Percentiles rank a stretch among this genome's conserved stretches.
These are phyloP conservation scores for Drosophila setifemur DNA, from an alignment of 1,140 invertebrate genomes.

Conservation along the genomic window DNA sequence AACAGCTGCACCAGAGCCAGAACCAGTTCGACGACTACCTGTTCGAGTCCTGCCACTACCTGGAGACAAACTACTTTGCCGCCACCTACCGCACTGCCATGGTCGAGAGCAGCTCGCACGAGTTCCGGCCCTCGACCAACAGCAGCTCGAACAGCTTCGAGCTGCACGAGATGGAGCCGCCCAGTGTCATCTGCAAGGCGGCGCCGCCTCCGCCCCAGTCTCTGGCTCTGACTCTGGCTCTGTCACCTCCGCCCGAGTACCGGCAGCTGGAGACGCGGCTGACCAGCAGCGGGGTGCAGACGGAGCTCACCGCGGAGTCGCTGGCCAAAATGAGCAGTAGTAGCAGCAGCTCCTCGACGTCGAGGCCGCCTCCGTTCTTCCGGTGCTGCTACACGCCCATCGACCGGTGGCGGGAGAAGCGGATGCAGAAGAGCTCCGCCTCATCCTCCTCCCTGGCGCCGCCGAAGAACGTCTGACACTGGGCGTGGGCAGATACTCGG, in stretches of 20 bases:
- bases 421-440: constrained; percentile 43
- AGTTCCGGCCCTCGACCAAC: constrained; percentile 79
- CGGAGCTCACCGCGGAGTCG: constrained; percentile 70
- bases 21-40: constrained; percentile 78
- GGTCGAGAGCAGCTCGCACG: constrained; percentile 79
- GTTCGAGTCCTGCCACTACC: constrained; percentile 81
- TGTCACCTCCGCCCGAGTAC: constrained; percentile 1
- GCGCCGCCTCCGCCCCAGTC: constrained; percentile 25
- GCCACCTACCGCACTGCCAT: constrained; percentile 82
- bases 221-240: constrained; percentile 1
- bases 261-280: constrained; percentile 62
- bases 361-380: constrained; percentile 64
- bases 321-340: constrained; percentile 56
- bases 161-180: constrained; percentile 69
- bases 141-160: constrained; percentile 72
- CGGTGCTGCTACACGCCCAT: constrained; percentile 81
- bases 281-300: constrained; percentile 77
- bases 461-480: constrained; percentile 71
- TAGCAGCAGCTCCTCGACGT: constrained; percentile 35
- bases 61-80: constrained; percentile 82
- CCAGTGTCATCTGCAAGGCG: constrained; percentile 74
- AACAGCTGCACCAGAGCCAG: too few species aligned
- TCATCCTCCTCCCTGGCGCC: constrained; percentile 1
- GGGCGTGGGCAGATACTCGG: constrained; percentile 22
- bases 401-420: constrained; percentile 77